Conservation (phyloP, 2,888 invertebrate species). For the Tetramorium bicarinatum region DNA sequence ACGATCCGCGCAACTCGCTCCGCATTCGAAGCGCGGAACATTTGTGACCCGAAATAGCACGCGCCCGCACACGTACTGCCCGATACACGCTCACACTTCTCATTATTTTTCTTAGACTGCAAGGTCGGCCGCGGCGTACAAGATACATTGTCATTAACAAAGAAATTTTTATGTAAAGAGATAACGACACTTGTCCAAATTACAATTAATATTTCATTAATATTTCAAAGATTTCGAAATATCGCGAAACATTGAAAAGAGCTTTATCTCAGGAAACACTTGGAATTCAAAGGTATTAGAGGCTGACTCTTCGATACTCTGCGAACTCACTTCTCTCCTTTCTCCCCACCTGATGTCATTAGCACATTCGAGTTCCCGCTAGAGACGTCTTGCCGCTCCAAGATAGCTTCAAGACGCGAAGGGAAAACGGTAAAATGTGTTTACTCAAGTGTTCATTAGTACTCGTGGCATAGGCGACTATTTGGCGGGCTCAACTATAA, state of each 20-base stretch:
- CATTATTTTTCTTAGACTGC: slow-evolving; percentile 76
- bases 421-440: slow-evolving; percentile 58
- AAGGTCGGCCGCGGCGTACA: slow-evolving; percentile 64
- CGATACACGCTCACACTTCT: slow-evolving; percentile 60
- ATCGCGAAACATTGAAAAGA: neutral
- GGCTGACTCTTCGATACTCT: slow-evolving; percentile 3
- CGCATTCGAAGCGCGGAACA: slow-evolving; percentile 68
- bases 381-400: slow-evolving; percentile 37
- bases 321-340: slow-evolving; percentile 7
- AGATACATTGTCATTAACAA: slow-evolving; percentile 12
- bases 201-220: neutral
- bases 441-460: slow-evolving; percentile 57
- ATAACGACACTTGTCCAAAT: neutral
- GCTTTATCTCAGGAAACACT: too few species aligned
- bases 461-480: slow-evolving; percentile 46
- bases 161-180: neutral
- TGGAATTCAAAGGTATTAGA: neutral
- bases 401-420: slow-evolving; percentile 50
- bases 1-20: slow-evolving; percentile 58
- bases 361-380: slow-evolving; percentile 48
- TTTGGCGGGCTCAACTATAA: slow-evolving; percentile 56
- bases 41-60: slow-evolving; percentile 72
- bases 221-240: neutral
- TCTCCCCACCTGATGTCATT: slow-evolving; percentile 39
- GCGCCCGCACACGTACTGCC: slow-evolving; percentile 64